phyloP scores from a whole-genome alignment of 30 jellyfish, hydroid and myxozoan species.

The Haliclystus octoradiatus region DNA sequence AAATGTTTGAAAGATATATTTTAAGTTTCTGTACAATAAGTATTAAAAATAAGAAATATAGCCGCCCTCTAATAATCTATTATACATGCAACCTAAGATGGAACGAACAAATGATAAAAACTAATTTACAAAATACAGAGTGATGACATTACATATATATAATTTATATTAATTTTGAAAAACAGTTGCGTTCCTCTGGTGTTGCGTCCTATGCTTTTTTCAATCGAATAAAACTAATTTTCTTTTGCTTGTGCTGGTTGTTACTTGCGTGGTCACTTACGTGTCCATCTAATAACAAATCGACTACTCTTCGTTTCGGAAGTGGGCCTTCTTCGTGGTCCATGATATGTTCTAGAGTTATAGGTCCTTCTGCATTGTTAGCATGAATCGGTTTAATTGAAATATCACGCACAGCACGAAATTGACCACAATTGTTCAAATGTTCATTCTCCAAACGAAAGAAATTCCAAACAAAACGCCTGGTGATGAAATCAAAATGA shows the following conservation, averaged over 20 bases:
- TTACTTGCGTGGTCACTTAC: no score
- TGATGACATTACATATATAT: no score
- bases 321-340: slow-evolving; percentile 96
- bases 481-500: neutral
- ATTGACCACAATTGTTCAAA: slow-evolving; percentile 88
- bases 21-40: no score
- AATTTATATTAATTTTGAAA: no score
- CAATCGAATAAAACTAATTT: neutral
- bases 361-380: slow-evolving; percentile 32
- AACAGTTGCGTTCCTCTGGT: no score
- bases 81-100: no score
- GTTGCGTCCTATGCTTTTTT: no score
- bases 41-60: no score
- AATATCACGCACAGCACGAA: slow-evolving; percentile 96
- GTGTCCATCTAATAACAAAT: slow-evolving; percentile 21
- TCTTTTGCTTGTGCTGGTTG: neutral
- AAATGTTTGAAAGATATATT: no score
- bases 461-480: slow-evolving; percentile 98
- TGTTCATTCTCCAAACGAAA: slow-evolving; percentile 98
- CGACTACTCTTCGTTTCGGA: slow-evolving; percentile 58
- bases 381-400: slow-evolving; percentile 64
- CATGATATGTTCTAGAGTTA: slow-evolving; percentile 87
- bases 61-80: no score
- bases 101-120: no score
- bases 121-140: no score